Base-by-base conservation (phyloP, 2,113 vertebrate species). In the Nothobranchius furzeri region DNA sequence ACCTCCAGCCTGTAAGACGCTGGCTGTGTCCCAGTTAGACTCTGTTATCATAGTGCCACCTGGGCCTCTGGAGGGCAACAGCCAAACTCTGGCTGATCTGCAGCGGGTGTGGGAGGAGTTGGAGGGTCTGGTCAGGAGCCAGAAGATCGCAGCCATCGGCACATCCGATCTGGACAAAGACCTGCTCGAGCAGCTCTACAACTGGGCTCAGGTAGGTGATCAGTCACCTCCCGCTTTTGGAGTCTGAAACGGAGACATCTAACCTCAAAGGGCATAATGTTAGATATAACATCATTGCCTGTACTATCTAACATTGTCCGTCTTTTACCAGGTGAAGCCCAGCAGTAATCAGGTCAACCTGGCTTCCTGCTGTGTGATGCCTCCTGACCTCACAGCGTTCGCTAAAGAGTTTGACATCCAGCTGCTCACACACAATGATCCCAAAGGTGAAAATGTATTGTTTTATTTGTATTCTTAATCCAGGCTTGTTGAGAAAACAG, bases 351-450 rank as follows among this genome's bases (percentile, higher is more conserved):
- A 98, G 91, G 96, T 99, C 57, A 99, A 99, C 85, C 92, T 99
- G 55, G 97, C 98, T 36, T 99, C 98, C 48, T 99, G 98, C 89
- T 99, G 98, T 76, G 97, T 99, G 85, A 99, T 99, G 98, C 98
- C 98, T 66, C 97, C 97, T 15, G 98, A 99, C 83, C 90, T 99
- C 62, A 99, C 97, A 61, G 96, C 96, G 24, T 99, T 99, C 66
- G 97, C 98, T 9, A 99, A 99, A 88, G 90, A 98, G 69, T 96
- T 93, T 82, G 97, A 98, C 84, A 98, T 99, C 84, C 97, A 99
- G 89, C 92, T 99, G 14, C 90, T 99, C 80, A 99, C 97, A 65
- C 98, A 99, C 91, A 99, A 93, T 70, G 98, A 99, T 67, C 94
- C 97, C 37, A 98, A 97, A 96, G 98, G 98, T 99, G 85, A 90